A percentile compares a stretch with the other conserved stretches of the same genome.
phyloP scores from a whole-genome alignment of 2,888 invertebrate species.

The Craniophora ligustri region DNA sequence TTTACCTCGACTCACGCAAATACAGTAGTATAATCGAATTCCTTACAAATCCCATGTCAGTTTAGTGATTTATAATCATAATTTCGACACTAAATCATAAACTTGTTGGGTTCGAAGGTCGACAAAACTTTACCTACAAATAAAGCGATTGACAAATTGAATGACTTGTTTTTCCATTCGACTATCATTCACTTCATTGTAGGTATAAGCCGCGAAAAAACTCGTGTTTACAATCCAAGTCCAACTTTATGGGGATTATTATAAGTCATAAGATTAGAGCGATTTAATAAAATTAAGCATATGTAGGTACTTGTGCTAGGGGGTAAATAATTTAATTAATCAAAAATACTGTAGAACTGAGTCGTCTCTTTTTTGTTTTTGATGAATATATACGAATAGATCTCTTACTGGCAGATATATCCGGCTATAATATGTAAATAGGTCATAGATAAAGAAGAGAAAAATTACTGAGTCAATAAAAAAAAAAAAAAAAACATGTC shows the following conservation, averaged over 20 bases:
- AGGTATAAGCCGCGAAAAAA: slow-evolving; percentile 65
- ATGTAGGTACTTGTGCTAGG: not conserved
- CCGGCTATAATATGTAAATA: no score
- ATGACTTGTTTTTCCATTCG: slow-evolving; percentile 75
- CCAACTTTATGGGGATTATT: slow-evolving; percentile 61
- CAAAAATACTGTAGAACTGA: no score
- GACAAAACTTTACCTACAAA: slow-evolving; percentile 65
- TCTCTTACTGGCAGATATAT: no score
- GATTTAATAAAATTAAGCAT: slow-evolving; percentile 3
- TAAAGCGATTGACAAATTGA: slow-evolving; percentile 71
- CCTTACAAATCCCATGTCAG: slow-evolving; percentile 19
- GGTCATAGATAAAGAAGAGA: no score
- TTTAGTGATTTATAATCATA: slow-evolving; percentile 26
- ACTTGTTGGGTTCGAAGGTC: slow-evolving; percentile 52
- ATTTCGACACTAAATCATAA: slow-evolving; percentile 44
- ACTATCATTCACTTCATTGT: slow-evolving; percentile 71
- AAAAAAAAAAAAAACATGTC: no score
- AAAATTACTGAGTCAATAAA: no score
- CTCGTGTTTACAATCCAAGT: slow-evolving; percentile 77
- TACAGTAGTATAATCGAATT: no score
- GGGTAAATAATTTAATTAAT: no score
- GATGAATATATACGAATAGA: no score
- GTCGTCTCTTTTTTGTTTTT: no score
- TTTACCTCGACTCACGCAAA: not conserved
- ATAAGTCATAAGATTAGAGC: slow-evolving; percentile 47